These are phyloP conservation scores for Lemur catta DNA, from an alignment of 2,797 vertebrate genomes.

Conservation along the genomic window DNA sequence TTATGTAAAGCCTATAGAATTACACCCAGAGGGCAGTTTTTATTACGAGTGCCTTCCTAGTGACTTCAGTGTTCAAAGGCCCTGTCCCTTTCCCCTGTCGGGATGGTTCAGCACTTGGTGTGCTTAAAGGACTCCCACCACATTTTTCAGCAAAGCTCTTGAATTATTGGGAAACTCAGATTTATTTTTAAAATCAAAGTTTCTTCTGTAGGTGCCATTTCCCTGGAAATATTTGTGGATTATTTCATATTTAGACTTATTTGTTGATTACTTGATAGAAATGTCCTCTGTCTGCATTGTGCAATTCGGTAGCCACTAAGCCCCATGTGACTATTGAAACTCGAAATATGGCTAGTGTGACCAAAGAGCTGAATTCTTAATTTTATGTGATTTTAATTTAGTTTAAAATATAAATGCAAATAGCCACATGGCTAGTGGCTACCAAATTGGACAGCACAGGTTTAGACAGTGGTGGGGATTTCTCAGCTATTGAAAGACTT, in stretches of 20 bases:
- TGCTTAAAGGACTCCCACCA: not conserved
- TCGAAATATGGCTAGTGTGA: not conserved
- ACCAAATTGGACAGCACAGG: not conserved
- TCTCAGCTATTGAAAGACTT: not conserved
- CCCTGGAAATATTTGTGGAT: not conserved
- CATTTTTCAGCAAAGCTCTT: constrained; percentile 4
- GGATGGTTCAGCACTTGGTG: not conserved
- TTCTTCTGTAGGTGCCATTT: not conserved
- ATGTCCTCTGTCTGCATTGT: not conserved
- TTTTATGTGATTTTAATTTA: not conserved
- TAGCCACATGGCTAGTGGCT: not conserved
- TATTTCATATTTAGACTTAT: not conserved
- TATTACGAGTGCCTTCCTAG: not conserved
- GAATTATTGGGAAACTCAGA: not conserved
- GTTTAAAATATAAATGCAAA: not conserved
- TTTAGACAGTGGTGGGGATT: not conserved
- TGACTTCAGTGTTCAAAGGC: not conserved
- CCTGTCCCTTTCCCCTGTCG: not conserved
- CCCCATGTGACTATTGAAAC: not conserved
- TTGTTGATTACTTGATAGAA: not conserved
- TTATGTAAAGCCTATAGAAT: constrained; percentile 58
- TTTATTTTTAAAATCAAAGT: not conserved
- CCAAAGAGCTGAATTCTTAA: not conserved
- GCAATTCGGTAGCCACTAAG: not conserved
- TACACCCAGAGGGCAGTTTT: constrained; percentile 17